phyloP scores from a whole-genome alignment of 1,140 invertebrate species.

The Penaeus indicus region DNA sequence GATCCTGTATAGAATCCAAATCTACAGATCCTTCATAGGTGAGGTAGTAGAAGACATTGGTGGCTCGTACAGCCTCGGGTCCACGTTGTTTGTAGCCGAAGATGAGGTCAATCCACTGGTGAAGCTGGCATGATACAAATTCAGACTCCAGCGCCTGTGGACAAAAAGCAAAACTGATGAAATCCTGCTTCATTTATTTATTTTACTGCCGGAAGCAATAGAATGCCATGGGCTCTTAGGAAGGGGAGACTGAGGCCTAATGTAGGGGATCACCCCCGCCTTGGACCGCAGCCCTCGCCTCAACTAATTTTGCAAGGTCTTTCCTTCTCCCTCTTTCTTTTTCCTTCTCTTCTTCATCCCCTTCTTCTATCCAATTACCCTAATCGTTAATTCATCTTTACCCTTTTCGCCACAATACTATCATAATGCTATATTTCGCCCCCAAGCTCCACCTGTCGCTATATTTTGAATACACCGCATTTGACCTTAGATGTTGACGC shows the following conservation, averaged over 20 bases:
- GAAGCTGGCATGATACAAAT: conserved; percentile 98
- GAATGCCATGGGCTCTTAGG: too few species aligned
- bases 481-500: too few species aligned
- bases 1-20: conserved; percentile 89
- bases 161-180: conserved; percentile 31
- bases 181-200: not conserved
- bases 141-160: conserved; percentile 94
- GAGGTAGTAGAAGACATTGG: conserved; percentile 99
- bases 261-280: too few species aligned
- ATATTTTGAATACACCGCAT: too few species aligned
- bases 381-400: too few species aligned
- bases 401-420: not conserved
- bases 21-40: conserved; percentile 99
- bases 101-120: conserved; percentile 99
- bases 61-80: conserved; percentile 95
- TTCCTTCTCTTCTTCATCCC: not conserved
- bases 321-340: not conserved
- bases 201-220: not conserved
- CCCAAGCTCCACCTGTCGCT: too few species aligned
- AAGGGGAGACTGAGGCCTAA: too few species aligned
- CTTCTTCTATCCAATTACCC: not conserved
- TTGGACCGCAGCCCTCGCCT: too few species aligned
- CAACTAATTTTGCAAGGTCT: too few species aligned
- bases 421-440: too few species aligned
- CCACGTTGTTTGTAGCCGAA: conserved; percentile 99